Evolutionary conservation across 1,140 invertebrate species (phyloP), one percentile per base, ranked within the genome.

Genomic region (Drepana arcuata): DNA sequence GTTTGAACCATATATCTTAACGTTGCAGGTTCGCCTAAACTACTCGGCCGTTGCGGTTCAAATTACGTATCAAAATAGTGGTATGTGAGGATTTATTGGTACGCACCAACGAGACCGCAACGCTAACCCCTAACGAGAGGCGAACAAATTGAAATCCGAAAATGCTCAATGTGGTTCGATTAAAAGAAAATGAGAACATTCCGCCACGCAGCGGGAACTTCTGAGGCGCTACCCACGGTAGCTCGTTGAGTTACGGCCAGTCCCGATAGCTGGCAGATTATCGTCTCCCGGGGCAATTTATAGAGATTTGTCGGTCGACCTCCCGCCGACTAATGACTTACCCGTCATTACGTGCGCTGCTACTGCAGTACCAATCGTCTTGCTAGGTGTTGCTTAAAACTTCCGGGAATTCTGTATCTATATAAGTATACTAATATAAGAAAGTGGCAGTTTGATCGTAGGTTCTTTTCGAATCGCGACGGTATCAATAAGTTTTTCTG

Each of bases 201-300:
- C 58, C 54, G 37, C 24, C 41, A 41, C 48, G 55, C 57, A 59
- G 46, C 41, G 41, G 37, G 34, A 55, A 54, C 53, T 67, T 66
- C 63, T 60, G 48, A 44, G 47, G 39, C 31, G 41, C 41, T 31
- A 32, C 9, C 26, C 18, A 9, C 23, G 37, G 45, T 23, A 46
- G 23, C 10, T 13, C 40, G 38, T 12, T 25, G 26, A 15, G 40
- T 30, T 34, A 47, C 33, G 39, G 27, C 48, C n/a, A n/a, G 46
- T 48, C 30, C 29, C 39, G 36, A 51, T 48, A 40, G 44, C 57
- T 58, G 62, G 50, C 63, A 70, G 68, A 75, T 75, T 73, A 73
- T 64, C 60, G 66, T 69, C 61, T 54, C 54, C 51, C 36, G 21
- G 48, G 64, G 60, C 66, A 67, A 70, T 75, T 72, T 75, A 63